These are phyloP conservation scores for Sesia apiformis DNA, from an alignment of 2,888 invertebrate species.

Conservation along the genomic window DNA sequence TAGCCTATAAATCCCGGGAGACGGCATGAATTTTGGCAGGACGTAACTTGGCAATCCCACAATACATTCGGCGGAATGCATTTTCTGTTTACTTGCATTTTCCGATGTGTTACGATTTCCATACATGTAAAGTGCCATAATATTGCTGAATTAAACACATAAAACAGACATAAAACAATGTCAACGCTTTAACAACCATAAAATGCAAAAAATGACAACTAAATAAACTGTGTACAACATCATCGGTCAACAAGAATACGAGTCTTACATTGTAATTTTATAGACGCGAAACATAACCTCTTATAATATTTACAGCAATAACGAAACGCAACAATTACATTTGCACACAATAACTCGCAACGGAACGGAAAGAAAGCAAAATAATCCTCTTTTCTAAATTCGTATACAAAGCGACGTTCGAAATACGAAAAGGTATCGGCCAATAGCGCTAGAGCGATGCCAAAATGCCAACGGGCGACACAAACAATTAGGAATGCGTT, in stretches of 20 bases:
- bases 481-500: conserved; percentile 64
- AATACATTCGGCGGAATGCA: conserved; percentile 31
- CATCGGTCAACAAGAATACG: conserved; percentile 18
- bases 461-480: conserved; percentile 56
- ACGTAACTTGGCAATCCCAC: conserved; percentile 42
- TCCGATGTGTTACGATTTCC: conserved; percentile 5
- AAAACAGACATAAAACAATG: background rate
- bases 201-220: conserved; percentile 1
- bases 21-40: conserved; percentile 43
- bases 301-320: conserved; percentile 37
- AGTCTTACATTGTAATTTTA: conserved; percentile 20
- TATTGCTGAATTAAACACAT: background rate
- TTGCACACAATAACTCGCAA: conserved; percentile 61
- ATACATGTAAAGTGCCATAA: background rate
- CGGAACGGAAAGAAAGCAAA: conserved; percentile 56
- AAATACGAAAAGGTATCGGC: conserved; percentile 61
- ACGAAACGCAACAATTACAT: conserved; percentile 61
- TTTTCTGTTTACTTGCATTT: conserved; percentile 51
- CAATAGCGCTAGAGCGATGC: conserved; percentile 59
- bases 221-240: conserved; percentile 14
- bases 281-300: conserved; percentile 22
- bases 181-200: background rate
- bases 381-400: conserved; percentile 62
- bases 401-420: conserved; percentile 63
- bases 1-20: conserved; percentile 27